Evolutionary conservation across 2,888 invertebrate species (phyloP).

Genomic region (Serripes groenlandicus): DNA sequence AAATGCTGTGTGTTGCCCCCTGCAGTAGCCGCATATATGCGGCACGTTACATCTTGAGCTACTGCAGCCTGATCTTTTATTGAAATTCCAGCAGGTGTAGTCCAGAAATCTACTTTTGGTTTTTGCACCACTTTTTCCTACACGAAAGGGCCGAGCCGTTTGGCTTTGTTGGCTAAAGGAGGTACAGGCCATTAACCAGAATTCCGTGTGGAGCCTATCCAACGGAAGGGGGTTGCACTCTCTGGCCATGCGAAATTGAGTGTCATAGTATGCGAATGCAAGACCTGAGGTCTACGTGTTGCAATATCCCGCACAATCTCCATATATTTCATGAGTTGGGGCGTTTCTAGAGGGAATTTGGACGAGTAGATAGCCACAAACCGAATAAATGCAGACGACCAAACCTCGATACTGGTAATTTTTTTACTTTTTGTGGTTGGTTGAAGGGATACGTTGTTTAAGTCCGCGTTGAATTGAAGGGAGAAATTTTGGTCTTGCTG

Average conservation of each 20-base stretch:
- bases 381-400: conserved; percentile 40
- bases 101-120: no score
- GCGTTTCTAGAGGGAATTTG: conserved; percentile 30
- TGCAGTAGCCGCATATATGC: conserved; percentile 35
- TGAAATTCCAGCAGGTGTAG: conserved; percentile 37
- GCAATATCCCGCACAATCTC: conserved; percentile 47
- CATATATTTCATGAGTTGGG: conserved; percentile 47
- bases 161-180: neutral
- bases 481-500: no score
- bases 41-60: conserved; percentile 4
- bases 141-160: conserved; percentile 1
- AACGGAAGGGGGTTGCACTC: conserved; percentile 30
- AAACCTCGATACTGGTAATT: no score
- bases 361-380: conserved; percentile 32
- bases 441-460: no score
- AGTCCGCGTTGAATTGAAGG: no score
- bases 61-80: neutral
- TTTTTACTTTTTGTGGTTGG: no score
- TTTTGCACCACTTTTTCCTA: neutral
- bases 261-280: conserved; percentile 38
- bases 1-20: conserved; percentile 31
- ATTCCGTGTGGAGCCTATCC: conserved; percentile 44
- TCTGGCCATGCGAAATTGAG: conserved; percentile 36
- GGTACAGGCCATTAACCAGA: conserved; percentile 49
- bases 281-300: conserved; percentile 17